phyloP scores from a whole-genome alignment of 2,888 invertebrate genomes.

The Hyppa rectilinea region DNA sequence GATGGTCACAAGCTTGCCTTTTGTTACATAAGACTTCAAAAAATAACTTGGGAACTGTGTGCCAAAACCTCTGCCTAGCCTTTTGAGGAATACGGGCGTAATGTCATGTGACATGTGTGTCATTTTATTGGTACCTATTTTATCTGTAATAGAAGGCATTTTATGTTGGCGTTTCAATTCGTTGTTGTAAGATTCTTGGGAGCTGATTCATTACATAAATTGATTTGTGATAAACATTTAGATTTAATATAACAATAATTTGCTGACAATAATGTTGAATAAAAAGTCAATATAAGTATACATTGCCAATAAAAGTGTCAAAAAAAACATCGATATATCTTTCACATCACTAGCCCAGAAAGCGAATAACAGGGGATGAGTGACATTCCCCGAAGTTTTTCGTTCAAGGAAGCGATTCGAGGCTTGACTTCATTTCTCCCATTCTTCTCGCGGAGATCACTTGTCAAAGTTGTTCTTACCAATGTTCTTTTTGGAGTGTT shows the following conservation, averaged over 20 bases:
- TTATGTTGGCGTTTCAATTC: not conserved
- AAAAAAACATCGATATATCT: slow-evolving; percentile 30
- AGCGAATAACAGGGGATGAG: slow-evolving; percentile 45
- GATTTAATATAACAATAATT: not conserved
- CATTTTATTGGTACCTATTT: not conserved
- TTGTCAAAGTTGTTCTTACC: slow-evolving; percentile 58
- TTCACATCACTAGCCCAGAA: slow-evolving; percentile 50
- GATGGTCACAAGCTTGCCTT: no score
- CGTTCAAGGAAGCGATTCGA: slow-evolving; percentile 50
- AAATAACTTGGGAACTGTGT: no score
- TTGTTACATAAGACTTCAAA: no score
- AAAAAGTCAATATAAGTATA: not conserved
- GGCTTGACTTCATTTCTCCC: slow-evolving; percentile 51
- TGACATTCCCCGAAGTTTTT: slow-evolving; percentile 56
- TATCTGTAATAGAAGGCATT: not conserved
- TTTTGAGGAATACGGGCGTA: no score
- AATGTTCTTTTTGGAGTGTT: slow-evolving; percentile 42
- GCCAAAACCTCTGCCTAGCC: no score
- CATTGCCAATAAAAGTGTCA: not conserved
- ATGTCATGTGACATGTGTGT: no score
- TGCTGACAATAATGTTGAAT: not conserved
- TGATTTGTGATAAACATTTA: not conserved
- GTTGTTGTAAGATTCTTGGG: not conserved
- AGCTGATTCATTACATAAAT: not conserved
- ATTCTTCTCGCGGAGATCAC: slow-evolving; percentile 55